Evolutionary conservation across 2,888 invertebrate species (phyloP).

Genomic region (Latheticus oryzae): DNA sequence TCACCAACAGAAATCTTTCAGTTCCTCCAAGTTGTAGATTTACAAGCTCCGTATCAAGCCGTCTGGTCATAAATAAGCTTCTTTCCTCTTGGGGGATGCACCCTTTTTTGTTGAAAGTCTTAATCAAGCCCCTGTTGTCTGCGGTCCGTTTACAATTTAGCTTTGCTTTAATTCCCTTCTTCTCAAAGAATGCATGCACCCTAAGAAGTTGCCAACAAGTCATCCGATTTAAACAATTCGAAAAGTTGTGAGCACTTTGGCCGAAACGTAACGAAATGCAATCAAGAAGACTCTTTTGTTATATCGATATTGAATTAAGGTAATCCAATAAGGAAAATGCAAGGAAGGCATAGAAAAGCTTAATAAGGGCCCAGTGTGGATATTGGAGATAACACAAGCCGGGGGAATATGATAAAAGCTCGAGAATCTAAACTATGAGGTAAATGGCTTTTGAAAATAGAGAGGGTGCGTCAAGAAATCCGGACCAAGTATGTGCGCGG

Average conservation of each 20-base stretch:
- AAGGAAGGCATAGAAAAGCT: constrained; percentile 41
- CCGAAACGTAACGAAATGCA: constrained; percentile 22
- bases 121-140: constrained; percentile 24
- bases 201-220: constrained; percentile 4
- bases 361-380: constrained; percentile 48
- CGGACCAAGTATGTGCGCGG: constrained; percentile 36
- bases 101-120: constrained; percentile 29
- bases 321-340: constrained; percentile 49
- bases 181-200: background rate
- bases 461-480: constrained; percentile 43
- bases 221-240: constrained; percentile 12
- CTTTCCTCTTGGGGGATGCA: constrained; percentile 14
- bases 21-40: background rate
- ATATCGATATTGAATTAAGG: constrained; percentile 50
- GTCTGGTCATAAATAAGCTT: constrained; percentile 17
- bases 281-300: constrained; percentile 37
- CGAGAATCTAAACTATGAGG: constrained; percentile 43
- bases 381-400: constrained; percentile 47
- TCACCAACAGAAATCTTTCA: constrained; percentile 6
- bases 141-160: constrained; percentile 18
- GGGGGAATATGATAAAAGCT: constrained; percentile 46
- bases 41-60: constrained; percentile 5
- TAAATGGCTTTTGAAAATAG: constrained; percentile 48
- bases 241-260: constrained; percentile 11
- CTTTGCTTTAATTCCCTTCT: background rate